phyloP scores from a whole-genome alignment of 2,888 invertebrate species.

The Horisme vitalbata region DNA sequence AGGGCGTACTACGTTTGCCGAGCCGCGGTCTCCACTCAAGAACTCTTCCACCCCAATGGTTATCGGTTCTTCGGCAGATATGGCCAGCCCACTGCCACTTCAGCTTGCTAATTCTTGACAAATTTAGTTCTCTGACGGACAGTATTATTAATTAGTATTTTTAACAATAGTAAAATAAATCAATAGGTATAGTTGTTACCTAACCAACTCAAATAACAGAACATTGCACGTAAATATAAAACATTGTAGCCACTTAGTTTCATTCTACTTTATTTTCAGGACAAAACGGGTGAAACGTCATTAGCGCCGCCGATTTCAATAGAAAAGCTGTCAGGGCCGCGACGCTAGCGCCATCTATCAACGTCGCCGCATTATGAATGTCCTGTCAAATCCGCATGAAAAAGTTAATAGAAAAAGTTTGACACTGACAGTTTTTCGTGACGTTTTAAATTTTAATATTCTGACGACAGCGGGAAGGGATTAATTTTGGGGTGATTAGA shows the following conservation, averaged over 20 bases:
- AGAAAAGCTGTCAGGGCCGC: conserved; percentile 27
- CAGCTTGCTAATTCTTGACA: too few relatives aligned
- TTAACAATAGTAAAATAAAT: too few relatives aligned
- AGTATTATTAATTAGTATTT: too few relatives aligned
- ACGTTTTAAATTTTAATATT: conserved; percentile 74
- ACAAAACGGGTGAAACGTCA: conserved; percentile 32
- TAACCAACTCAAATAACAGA: too few relatives aligned
- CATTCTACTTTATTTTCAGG: background rate
- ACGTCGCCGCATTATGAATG: conserved; percentile 72
- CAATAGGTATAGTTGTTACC: too few relatives aligned
- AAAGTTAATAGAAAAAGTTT: conserved; percentile 81
- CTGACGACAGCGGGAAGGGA: conserved; percentile 40
- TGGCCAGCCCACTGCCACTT: too few relatives aligned
- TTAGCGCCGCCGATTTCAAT: conserved; percentile 35
- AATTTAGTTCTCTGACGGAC: too few relatives aligned
- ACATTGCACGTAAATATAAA: background rate
- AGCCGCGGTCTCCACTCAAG: too few relatives aligned
- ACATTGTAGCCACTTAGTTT: background rate
- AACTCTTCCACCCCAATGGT: too few relatives aligned
- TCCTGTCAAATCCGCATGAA: conserved; percentile 75
- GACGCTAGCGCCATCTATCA: conserved; percentile 61
- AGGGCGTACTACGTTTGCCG: too few relatives aligned
- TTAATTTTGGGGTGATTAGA: conserved; percentile 38
- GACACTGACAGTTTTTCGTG: conserved; percentile 64
- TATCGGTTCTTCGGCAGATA: too few relatives aligned